phyloP scores from a whole-genome alignment of 2,797 vertebrate genomes.

The Sebastes iracundus region DNA sequence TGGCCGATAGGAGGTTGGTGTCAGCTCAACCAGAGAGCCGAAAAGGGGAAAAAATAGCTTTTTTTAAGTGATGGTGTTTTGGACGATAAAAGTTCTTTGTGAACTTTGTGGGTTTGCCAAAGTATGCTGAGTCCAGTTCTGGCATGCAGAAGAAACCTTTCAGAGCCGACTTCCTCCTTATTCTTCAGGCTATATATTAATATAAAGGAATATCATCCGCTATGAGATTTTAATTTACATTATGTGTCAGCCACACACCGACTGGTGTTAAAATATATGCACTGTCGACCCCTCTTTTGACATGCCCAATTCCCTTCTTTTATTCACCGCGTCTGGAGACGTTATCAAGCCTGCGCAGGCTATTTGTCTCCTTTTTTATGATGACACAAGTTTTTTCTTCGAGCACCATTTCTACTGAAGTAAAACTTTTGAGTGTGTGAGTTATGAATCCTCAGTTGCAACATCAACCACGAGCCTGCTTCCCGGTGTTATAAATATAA shows the following conservation, averaged over 20 bases:
- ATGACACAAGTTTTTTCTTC: slow-evolving; percentile 44
- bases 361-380: slow-evolving; percentile 58
- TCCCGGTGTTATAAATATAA: slow-evolving; percentile 47
- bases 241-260: slow-evolving; percentile 23
- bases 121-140: not conserved
- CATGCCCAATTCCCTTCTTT: slow-evolving; percentile 40
- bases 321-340: slow-evolving; percentile 49
- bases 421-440: slow-evolving; percentile 58
- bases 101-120: slow-evolving; percentile 39
- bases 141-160: not conserved
- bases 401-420: slow-evolving; percentile 47
- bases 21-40: slow-evolving; percentile 58
- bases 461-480: slow-evolving; percentile 48
- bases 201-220: slow-evolving; percentile 15
- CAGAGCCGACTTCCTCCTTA: not conserved
- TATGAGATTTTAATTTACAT: slow-evolving; percentile 34
- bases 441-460: slow-evolving; percentile 56
- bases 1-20: slow-evolving; percentile 62
- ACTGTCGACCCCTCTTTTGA: slow-evolving; percentile 20
- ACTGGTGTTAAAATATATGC: slow-evolving; percentile 32
- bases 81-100: slow-evolving; percentile 25
- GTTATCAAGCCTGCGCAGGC: slow-evolving; percentile 19
- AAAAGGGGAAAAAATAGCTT: slow-evolving; percentile 5
- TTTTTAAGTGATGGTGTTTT: slow-evolving; percentile 41
- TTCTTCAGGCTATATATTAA: slow-evolving; percentile 13